Evolutionary conservation across 2,797 vertebrate genomes (phyloP).

Genomic region (Petrocephalus schoutedeni): DNA sequence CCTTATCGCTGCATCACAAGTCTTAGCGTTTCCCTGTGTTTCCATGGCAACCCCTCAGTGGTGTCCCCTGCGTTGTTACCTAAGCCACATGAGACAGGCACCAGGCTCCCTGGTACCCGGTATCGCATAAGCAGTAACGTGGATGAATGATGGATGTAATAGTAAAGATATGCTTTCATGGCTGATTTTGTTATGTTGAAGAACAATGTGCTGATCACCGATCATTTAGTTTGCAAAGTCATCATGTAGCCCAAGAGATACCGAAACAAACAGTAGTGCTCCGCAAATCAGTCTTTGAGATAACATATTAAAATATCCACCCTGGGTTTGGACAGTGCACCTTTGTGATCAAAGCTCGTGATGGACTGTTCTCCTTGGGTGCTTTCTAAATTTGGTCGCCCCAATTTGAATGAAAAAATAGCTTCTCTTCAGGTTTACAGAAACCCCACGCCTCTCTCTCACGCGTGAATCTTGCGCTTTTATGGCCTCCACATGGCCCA

Average conservation of each 20-base stretch:
- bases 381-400: neutral
- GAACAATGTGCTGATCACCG: neutral
- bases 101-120: neutral
- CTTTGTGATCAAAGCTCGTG: neutral
- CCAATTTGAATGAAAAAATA: constrained; percentile 5
- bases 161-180: neutral
- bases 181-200: neutral
- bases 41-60: neutral
- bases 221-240: neutral
- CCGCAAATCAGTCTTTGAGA: neutral
- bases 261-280: neutral
- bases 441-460: neutral
- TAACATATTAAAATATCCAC: no score
- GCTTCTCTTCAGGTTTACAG: neutral
- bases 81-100: neutral
- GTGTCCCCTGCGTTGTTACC: neutral
- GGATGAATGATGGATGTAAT: neutral
- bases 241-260: neutral
- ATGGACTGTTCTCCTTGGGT: neutral
- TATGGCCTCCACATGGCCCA: neutral
- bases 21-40: neutral
- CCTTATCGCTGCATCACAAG: neutral
- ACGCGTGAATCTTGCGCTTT: neutral
- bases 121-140: neutral
- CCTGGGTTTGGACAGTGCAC: neutral